These are phyloP conservation scores for Quadroppia sp. DNA, from an alignment of 2,888 invertebrate species.

Conservation along the genomic window DNA sequence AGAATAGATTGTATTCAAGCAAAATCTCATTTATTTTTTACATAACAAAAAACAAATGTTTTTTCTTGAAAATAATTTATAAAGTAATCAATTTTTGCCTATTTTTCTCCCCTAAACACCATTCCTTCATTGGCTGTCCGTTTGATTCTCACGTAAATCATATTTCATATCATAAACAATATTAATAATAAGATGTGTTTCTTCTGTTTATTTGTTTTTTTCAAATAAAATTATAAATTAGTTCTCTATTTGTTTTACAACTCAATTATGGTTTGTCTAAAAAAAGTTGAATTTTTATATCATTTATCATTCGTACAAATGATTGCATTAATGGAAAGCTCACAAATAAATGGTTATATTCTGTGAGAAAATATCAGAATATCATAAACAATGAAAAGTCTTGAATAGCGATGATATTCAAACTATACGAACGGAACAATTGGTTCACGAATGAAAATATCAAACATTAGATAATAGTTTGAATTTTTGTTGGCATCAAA, in stretches of 20 bases:
- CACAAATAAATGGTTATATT: too few relatives aligned
- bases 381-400: neutral
- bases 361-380: too few relatives aligned
- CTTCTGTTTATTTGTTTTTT: conserved; percentile 8
- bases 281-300: neutral
- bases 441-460: neutral
- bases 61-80: conserved; percentile 4
- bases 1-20: neutral
- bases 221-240: conserved; percentile 26
- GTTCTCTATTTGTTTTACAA: conserved; percentile 28
- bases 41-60: neutral
- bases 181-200: neutral
- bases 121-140: neutral
- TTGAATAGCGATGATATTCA: neutral
- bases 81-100: neutral
- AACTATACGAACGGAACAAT: neutral
- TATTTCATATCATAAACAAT: conserved; percentile 1
- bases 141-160: conserved; percentile 29
- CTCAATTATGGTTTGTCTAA: conserved; percentile 27
- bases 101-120: neutral
- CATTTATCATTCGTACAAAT: conserved; percentile 23
- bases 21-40: neutral
- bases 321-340: neutral
- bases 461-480: neutral
- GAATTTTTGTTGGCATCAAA: neutral